Evolutionary conservation across 2,797 vertebrate genomes (phyloP), one percentile per base, ranked within the genome.

Genomic region (Acanthurus lineatus): DNA sequence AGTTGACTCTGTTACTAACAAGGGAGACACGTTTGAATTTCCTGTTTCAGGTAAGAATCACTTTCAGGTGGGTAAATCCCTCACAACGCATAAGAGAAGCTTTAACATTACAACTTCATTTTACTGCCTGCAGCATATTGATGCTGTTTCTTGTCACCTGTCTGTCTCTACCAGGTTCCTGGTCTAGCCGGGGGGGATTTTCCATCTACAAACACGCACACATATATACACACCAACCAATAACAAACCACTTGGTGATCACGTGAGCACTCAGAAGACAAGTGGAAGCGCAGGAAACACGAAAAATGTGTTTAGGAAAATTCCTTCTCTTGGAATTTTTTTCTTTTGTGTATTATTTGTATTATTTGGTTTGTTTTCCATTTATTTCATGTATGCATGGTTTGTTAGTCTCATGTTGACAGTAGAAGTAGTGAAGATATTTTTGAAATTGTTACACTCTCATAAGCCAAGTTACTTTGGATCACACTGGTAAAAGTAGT

Each of bases 111-210:
- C 2, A 32, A 61, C 22, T 35, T 16, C 0, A 7, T 3, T 73
- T 38, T 44, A 5, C 10, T 58, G 16, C 16, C 49, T 76, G 58
- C 67, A 73, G 22, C 35, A 38, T 6, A 81, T 3, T 77, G 35
- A 88, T 64, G 17, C 10, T 69, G 14, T 71, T 67, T 86, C 11
- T 74, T 74, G 6, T 70, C 16, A 61, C 44, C 60, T 66, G 20
- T 86, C 70, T 78, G 22, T 86, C 56, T 83, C 59, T 71, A 45
- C 59, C 73, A 90, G 89, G 73, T 76, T 28, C 28, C 28, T 49
- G 25, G 25, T 63, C 59, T 59, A 76, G 49, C 69, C 62, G 79
- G 57, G 9, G 9, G 49, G 14, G 25, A 25, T 25, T 17, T 69
- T 25, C 49, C n/a, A 52, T 20, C 48, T 14, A 5, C 53, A 77